Evolutionary conservation across 2,888 invertebrate species (phyloP), one percentile per base, ranked within the genome.

Genomic region (Diabrotica balteata): DNA sequence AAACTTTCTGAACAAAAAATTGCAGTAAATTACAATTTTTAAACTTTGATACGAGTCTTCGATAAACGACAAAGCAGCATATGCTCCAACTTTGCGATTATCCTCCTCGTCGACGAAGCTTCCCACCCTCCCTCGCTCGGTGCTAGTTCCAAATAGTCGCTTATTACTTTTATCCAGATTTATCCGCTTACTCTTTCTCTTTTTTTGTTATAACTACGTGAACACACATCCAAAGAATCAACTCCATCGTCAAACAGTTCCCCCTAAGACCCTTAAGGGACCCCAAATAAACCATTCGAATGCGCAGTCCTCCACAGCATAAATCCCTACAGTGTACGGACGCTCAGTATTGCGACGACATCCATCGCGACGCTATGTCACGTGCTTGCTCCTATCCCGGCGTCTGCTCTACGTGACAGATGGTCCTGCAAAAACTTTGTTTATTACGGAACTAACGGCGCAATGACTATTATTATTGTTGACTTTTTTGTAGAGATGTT

Each of bases 271-370:
- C 69, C 69, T 66, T 65, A 58, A 60, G 62, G 69, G 66, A 66
- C 62, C 63, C 59, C 62, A 66, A 66, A 68, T 59, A 63, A 50
- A 65, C 57, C 61, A 63, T 62, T 58, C 51, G 68, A 63, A 63
- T 65, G 69, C 69, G 69, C 69, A 69, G 69, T 62, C 47, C 69
- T 62, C 52, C 61, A 43, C 52, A 17, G 17, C 65, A 63, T 66
- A 59, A 66, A 63, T 62, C 66, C 66, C 47, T 8, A 42, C 44
- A 58, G 53, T 68, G 55, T 61, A 51, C 59, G 65, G 55, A 43
- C 66, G 59, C 55, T 64, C 76, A 79, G 79, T 79, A 78, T 79
- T 78, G 77, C 79, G 77, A 73, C 75, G 77, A 69, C 76, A 65
- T 70, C 67, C 77, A 76, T 73, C 77, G 74, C 78, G 76, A 73